phyloP scores from a whole-genome alignment of 2,888 invertebrate species.

The Sialis fuliginosa region DNA sequence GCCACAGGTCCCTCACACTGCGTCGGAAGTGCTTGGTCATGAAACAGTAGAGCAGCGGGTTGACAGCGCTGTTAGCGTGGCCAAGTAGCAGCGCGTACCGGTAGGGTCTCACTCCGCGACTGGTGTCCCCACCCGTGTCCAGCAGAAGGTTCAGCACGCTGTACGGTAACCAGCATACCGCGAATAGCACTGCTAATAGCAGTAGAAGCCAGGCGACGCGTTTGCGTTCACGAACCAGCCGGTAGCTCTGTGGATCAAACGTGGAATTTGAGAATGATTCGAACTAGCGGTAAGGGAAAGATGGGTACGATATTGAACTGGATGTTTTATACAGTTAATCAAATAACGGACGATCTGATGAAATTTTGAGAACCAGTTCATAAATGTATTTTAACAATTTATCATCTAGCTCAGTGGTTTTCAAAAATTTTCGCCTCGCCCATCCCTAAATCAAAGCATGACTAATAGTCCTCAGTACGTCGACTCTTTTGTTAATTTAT shows the following conservation, averaged over 20 bases:
- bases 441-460: no score
- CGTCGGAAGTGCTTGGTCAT: conserved; percentile 56
- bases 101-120: conserved; percentile 8
- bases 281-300: no score
- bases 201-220: conserved; percentile 59
- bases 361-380: no score
- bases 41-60: conserved; percentile 58
- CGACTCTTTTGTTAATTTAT: no score
- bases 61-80: conserved; percentile 59
- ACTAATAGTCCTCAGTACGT: no score
- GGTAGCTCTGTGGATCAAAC: conserved; percentile 28
- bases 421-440: no score
- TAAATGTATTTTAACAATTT: no score
- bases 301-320: no score
- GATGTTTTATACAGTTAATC: no score
- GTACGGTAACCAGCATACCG: conserved; percentile 64
- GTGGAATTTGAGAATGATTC: not conserved
- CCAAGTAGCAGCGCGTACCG: conserved; percentile 49
- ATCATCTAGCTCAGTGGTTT: no score
- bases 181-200: conserved; percentile 54
- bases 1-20: conserved; percentile 37
- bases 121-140: conserved; percentile 33
- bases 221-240: conserved; percentile 49
- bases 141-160: conserved; percentile 47
- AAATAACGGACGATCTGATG: no score